Evolutionary conservation across 2,113 vertebrate species (phyloP).

Genomic region (Ailuropoda melanoleuca): DNA sequence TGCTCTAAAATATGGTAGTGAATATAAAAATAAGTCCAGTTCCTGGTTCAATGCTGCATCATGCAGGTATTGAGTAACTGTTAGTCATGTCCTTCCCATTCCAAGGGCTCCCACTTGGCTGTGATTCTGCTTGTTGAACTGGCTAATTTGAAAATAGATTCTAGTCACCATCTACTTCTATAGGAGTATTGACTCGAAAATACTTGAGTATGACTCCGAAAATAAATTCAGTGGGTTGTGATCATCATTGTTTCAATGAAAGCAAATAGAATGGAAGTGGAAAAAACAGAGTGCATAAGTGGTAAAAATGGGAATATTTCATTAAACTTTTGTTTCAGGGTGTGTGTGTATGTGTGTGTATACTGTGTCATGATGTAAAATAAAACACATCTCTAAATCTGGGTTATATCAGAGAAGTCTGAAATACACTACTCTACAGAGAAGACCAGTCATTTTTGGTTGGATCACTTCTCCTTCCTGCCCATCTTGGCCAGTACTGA

Average conservation of each 20-base stretch:
- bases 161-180: slow-evolving; percentile 1
- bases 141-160: not conserved
- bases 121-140: slow-evolving; percentile 3
- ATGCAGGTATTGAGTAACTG: not conserved
- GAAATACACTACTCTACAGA: not conserved
- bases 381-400: slow-evolving; percentile 31
- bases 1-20: not conserved
- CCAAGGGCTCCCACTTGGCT: not conserved
- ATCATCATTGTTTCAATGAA: slow-evolving; percentile 14
- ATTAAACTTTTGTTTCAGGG: slow-evolving; percentile 1
- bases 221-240: not conserved
- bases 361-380: not conserved
- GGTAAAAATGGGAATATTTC: slow-evolving; percentile 25
- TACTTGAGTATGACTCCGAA: not conserved
- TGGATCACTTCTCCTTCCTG: not conserved
- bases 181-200: not conserved
- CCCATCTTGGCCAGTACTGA: not conserved
- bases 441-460: not conserved
- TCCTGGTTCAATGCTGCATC: not conserved
- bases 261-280: not conserved
- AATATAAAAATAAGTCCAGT: slow-evolving; percentile 43
- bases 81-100: not conserved
- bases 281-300: not conserved
- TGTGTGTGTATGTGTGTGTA: not conserved
- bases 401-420: not conserved